These are phyloP conservation scores for Nycticryphes semicollaris DNA, from an alignment of 2,113 vertebrate genomes.

Conservation along the genomic window DNA sequence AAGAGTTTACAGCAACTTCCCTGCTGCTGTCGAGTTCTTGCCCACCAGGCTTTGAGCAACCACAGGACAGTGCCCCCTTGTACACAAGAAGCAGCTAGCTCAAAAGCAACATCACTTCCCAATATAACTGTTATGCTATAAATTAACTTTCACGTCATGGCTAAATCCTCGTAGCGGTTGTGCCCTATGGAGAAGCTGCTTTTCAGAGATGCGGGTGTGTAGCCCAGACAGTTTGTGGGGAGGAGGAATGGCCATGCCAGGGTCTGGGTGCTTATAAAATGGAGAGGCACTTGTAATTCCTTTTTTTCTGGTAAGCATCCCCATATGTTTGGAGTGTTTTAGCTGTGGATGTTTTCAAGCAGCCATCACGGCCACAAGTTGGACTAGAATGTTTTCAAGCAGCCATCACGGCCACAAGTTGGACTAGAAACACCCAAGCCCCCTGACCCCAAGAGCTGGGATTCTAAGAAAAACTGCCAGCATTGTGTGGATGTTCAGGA, in stretches of 20 bases:
- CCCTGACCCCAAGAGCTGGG: neutral
- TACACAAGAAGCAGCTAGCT: neutral
- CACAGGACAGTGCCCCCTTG: neutral
- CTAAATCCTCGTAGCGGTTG: neutral
- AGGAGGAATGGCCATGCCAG: accelerated
- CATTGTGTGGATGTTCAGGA: neutral
- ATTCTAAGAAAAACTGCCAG: neutral
- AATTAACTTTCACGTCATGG: neutral
- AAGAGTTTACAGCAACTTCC: neutral
- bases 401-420: neutral
- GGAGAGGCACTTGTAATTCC: accelerated
- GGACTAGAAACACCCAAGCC: accelerated
- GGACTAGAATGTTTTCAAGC: neutral
- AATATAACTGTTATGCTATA: accelerated
- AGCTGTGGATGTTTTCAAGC: neutral
- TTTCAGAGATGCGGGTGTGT: accelerated
- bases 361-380: neutral
- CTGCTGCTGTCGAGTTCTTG: neutral
- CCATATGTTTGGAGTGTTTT: accelerated
- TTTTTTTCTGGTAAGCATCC: neutral
- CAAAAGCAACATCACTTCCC: neutral
- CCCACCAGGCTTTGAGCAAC: neutral
- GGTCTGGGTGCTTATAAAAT: neutral
- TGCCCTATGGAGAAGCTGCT: neutral
- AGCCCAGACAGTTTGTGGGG: neutral